Percentiles rank a stretch among this genome's conserved stretches.
phyloP scores from a whole-genome alignment of 2,888 invertebrate species.

The Penaeus monodon region DNA sequence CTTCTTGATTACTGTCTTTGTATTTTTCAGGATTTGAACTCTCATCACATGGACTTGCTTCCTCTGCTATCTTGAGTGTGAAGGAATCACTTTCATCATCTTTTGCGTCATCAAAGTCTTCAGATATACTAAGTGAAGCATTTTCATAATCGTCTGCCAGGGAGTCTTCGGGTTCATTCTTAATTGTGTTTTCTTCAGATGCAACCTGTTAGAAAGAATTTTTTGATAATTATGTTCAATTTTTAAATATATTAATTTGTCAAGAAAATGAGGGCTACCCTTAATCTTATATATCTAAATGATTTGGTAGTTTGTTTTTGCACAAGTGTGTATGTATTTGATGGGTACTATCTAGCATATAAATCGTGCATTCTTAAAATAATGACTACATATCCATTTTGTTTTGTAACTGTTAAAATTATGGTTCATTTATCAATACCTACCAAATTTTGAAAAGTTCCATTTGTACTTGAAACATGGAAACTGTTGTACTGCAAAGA shows the following conservation, averaged over 20 bases:
- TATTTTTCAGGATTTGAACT: not conserved
- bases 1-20: not conserved
- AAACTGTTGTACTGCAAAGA: not conserved
- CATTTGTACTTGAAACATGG: not conserved
- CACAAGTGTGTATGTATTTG: no score
- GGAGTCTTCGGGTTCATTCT: slow-evolving; percentile 14
- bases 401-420: no score
- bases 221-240: no score
- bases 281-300: no score
- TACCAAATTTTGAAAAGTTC: slow-evolving; percentile 36
- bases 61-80: not conserved
- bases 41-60: not conserved
- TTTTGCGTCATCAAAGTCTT: not conserved
- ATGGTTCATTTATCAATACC: not conserved
- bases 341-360: no score
- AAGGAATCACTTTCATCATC: not conserved
- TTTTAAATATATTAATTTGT: no score
- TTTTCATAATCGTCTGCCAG: not conserved
- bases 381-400: no score
- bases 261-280: not conserved
- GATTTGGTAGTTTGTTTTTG: no score
- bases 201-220: no score
- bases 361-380: no score
- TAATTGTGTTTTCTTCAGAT: slow-evolving; percentile 8
- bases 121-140: not conserved